A percentile compares a stretch with the other conserved stretches of the same genome.
Conservation (phyloP, 2,888 invertebrate genomes). For the Margaritifera margaritifera region DNA sequence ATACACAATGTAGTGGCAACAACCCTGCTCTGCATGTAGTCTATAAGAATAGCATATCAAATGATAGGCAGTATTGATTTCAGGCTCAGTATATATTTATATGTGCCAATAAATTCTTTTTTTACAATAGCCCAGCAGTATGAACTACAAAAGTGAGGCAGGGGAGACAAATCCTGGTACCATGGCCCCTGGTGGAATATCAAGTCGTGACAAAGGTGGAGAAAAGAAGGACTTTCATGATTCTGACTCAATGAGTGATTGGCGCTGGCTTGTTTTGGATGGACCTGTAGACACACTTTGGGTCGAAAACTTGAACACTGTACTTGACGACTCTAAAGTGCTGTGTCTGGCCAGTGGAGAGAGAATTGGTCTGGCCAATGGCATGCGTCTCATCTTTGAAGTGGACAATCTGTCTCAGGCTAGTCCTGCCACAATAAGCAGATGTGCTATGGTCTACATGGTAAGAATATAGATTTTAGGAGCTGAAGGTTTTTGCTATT, state of each 20-base stretch:
- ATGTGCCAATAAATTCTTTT: no score
- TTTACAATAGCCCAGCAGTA: no score
- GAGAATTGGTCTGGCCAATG: conserved; percentile 65
- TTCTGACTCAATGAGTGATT: conserved; percentile 51
- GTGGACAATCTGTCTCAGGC: conserved; percentile 71
- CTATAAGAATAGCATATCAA: no score
- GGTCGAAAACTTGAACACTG: conserved; percentile 73
- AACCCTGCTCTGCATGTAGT: no score
- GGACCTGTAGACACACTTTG: conserved; percentile 73
- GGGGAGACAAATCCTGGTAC: no score
- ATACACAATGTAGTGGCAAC: no score
- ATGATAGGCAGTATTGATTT: no score
- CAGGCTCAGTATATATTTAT: no score
- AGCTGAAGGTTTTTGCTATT: no score
- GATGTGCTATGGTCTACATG: conserved; percentile 73
- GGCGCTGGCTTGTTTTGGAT: conserved; percentile 72
- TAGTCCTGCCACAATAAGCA: conserved; percentile 72
- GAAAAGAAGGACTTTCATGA: conserved; percentile 40
- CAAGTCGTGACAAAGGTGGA: conserved; percentile 25
- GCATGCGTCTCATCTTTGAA: conserved; percentile 72
- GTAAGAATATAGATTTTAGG: conserved; percentile 43
- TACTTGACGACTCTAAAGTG: conserved; percentile 72
- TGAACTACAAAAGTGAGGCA: no score
- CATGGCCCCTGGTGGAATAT: neutral
- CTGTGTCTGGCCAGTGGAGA: conserved; percentile 72